Evolutionary conservation across 2,797 vertebrate species (phyloP).

Genomic region (Gambusia yucatana): DNA sequence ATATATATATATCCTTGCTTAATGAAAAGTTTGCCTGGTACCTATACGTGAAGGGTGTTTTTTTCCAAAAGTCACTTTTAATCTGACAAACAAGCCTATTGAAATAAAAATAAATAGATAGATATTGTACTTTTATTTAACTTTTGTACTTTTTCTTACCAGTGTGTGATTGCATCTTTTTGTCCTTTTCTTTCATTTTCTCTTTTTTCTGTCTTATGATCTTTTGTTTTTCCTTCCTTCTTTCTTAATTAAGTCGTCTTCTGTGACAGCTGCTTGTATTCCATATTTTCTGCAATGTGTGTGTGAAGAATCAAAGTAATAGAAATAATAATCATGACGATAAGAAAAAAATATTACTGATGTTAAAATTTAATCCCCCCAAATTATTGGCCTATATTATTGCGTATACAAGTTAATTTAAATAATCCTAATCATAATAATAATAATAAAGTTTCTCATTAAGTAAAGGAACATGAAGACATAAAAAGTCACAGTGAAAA

Average conservation of each 20-base stretch:
- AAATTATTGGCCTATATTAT: too few species aligned
- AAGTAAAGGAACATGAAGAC: not conserved
- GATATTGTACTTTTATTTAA: not conserved
- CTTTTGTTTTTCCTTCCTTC: too few species aligned
- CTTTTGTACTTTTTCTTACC: too few species aligned
- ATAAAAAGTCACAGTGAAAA: not conserved
- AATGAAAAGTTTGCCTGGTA: not conserved
- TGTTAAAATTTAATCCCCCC: not conserved
- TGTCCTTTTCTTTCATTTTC: too few species aligned
- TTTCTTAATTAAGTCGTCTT: not conserved
- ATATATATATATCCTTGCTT: not conserved
- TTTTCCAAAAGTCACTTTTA: not conserved
- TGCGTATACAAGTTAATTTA: too few species aligned
- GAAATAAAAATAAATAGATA: not conserved
- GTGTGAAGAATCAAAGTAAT: not conserved
- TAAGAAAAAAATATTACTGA: not conserved
- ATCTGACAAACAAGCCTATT: not conserved
- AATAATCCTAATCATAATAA: too few species aligned
- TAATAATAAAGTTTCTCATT: too few species aligned
- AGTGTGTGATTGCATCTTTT: too few species aligned
- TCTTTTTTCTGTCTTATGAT: too few species aligned
- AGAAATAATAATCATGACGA: not conserved
- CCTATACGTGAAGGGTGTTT: not conserved
- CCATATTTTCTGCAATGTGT: not conserved
- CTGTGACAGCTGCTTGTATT: not conserved